These are phyloP conservation scores for Tinamus major DNA, from an alignment of 2,797 vertebrate genomes.

Conservation along the genomic window DNA sequence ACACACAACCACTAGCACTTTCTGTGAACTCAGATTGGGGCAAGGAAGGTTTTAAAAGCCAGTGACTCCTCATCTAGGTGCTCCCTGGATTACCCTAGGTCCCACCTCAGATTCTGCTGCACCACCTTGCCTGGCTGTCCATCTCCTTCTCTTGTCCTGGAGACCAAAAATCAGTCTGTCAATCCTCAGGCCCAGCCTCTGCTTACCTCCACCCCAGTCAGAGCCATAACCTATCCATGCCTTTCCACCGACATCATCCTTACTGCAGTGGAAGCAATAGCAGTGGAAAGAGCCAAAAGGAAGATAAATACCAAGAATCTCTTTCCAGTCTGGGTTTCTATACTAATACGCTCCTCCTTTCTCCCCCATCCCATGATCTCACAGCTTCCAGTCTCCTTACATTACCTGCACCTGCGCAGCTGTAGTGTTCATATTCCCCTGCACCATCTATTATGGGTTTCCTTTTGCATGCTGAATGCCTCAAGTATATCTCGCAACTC, in stretches of 20 bases:
- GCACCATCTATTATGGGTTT: constrained; percentile 43
- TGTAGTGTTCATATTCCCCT: constrained; percentile 2
- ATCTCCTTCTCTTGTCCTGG: background rate
- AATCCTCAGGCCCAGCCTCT: background rate
- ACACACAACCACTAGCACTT: fast-evolving
- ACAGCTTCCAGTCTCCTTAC: background rate
- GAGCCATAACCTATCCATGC: background rate
- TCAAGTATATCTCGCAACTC: background rate
- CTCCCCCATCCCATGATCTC: background rate
- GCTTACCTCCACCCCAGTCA: background rate
- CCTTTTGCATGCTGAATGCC: background rate
- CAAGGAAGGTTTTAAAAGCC: background rate
- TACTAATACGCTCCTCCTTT: background rate
- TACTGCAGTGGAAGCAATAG: background rate
- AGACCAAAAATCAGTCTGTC: background rate
- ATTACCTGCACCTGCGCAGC: background rate
- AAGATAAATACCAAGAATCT: background rate
- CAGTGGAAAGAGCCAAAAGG: background rate
- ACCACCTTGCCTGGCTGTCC: background rate
- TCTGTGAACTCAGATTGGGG: background rate
- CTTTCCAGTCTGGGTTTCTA: background rate
- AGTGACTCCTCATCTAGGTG: background rate
- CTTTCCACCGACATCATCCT: background rate
- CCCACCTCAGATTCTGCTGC: background rate
- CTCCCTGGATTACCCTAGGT: background rate